Evolutionary conservation across 2,888 invertebrate species (phyloP).

Genomic region (Eilema griseolum): DNA sequence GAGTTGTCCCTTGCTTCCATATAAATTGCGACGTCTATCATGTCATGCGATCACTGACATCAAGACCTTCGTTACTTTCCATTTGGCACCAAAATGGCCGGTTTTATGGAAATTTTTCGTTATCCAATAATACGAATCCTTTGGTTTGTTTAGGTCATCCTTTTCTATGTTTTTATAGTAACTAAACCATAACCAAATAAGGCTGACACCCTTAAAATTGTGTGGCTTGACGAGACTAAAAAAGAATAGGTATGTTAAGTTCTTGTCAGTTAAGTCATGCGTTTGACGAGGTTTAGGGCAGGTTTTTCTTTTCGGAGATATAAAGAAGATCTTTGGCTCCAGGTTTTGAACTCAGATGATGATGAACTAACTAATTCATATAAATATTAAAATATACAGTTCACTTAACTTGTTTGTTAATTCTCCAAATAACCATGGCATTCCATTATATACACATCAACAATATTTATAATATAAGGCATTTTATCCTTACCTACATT

Average conservation of each 20-base stretch:
- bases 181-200: neutral
- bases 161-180: neutral
- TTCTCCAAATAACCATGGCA: too few species aligned
- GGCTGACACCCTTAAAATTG: neutral
- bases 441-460: too few species aligned
- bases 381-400: too few species aligned
- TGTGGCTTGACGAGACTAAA: neutral
- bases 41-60: conserved; percentile 39
- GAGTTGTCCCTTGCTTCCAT: conserved; percentile 22
- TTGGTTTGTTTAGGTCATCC: neutral
- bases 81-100: conserved; percentile 17
- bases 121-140: neutral
- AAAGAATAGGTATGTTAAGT: neutral
- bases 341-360: too few species aligned
- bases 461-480: conserved; percentile 12
- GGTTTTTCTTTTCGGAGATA: too few species aligned
- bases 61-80: conserved; percentile 42
- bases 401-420: too few species aligned
- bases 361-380: too few species aligned
- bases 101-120: conserved; percentile 5
- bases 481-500: conserved; percentile 66
- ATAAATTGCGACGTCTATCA: conserved; percentile 45
- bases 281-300: neutral
- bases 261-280: neutral
- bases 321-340: too few species aligned